phyloP scores from a whole-genome alignment of 2,888 invertebrate genomes.

The Aradus depressus region DNA sequence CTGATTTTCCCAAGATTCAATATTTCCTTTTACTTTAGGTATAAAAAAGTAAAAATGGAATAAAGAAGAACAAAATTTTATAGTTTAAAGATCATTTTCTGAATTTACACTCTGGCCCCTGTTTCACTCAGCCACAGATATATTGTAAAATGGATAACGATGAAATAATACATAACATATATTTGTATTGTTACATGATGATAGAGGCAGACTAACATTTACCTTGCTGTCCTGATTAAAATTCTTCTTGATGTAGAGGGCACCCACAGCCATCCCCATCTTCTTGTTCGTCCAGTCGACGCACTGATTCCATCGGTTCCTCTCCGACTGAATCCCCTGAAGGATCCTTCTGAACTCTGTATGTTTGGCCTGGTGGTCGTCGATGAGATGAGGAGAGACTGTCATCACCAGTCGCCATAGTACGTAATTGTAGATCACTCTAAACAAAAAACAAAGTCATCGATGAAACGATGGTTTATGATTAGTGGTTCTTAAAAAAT shows the following conservation, averaged over 20 bases:
- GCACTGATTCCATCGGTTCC: slow-evolving; percentile 65
- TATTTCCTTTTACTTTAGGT: too few relatives aligned
- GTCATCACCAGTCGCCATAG: slow-evolving; percentile 67
- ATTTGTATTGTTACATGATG: too few relatives aligned
- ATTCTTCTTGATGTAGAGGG: slow-evolving; percentile 69
- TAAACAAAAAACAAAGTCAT: slow-evolving; percentile 32
- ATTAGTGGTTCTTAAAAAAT: not conserved
- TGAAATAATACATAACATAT: too few relatives aligned
- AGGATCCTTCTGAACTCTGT: slow-evolving; percentile 65
- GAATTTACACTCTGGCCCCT: too few relatives aligned
- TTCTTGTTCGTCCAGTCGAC: slow-evolving; percentile 80
- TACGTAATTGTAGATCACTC: slow-evolving; percentile 63
- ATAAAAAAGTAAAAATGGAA: too few relatives aligned
- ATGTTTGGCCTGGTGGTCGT: slow-evolving; percentile 60
- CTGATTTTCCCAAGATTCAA: too few relatives aligned
- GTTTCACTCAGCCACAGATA: too few relatives aligned
- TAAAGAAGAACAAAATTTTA: too few relatives aligned
- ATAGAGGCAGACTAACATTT: too few relatives aligned
- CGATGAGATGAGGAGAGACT: slow-evolving; percentile 62
- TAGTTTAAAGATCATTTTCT: too few relatives aligned
- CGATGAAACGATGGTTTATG: not conserved
- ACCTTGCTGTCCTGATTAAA: slow-evolving; percentile 76
- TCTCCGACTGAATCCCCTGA: slow-evolving; percentile 59
- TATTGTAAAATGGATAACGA: too few relatives aligned
- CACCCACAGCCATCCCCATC: slow-evolving; percentile 76